Conservation (phyloP, 2,113 vertebrate species). For the Romanogobio albipinnatus region DNA sequence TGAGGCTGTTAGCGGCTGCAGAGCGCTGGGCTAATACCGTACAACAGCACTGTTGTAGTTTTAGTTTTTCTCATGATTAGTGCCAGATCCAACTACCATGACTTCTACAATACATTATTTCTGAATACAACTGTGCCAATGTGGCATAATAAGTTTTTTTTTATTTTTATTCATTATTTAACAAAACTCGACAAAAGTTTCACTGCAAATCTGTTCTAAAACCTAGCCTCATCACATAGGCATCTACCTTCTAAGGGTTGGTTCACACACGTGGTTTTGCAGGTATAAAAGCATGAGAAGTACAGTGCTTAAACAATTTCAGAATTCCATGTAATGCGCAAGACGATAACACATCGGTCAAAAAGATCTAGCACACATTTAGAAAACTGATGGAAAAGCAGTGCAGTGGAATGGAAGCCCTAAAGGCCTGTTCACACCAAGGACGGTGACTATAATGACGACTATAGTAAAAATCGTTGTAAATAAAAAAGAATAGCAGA, state of each 20-base stretch:
- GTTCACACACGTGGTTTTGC: no score
- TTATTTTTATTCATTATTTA: background rate
- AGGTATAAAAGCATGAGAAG: no score
- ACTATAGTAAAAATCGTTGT: no score
- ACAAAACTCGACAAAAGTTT: background rate
- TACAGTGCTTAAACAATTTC: no score
- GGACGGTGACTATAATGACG: no score
- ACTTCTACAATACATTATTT: background rate
- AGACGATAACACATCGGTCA: no score
- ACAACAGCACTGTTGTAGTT: background rate
- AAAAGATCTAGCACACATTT: no score
- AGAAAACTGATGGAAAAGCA: no score
- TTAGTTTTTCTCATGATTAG: background rate
- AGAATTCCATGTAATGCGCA: no score
- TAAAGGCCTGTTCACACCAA: no score
- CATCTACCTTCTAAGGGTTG: background rate
- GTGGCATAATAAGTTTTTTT: background rate
- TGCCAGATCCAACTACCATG: constrained; percentile 6
- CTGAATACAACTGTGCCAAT: background rate
- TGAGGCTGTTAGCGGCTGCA: constrained; percentile 63
- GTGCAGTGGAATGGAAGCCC: no score
- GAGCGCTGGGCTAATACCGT: background rate
- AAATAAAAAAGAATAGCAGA: no score
- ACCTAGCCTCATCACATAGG: background rate
- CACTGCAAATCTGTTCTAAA: constrained; percentile 36